Evolutionary conservation across 2,797 vertebrate genomes (phyloP).

Genomic region (Brachymystax lenok): DNA sequence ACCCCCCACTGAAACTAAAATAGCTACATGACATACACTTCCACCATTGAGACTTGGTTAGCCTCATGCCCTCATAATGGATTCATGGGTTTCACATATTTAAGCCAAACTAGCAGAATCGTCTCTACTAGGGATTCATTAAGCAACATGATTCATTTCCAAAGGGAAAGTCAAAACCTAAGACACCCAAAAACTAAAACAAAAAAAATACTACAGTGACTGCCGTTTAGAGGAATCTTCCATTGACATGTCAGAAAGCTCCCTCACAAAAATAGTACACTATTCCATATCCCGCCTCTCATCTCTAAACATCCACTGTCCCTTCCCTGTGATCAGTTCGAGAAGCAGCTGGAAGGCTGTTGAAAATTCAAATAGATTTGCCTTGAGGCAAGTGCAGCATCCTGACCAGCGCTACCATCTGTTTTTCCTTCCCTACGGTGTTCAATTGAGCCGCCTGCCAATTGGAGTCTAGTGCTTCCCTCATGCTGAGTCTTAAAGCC

Average conservation of each 20-base stretch:
- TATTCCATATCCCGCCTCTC: not conserved
- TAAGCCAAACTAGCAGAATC: not conserved
- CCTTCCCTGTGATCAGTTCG: constrained; percentile 6
- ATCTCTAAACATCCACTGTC: no score
- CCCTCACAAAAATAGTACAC: not conserved
- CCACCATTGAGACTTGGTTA: not conserved
- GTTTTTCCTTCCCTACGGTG: constrained; percentile 5
- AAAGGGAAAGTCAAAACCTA: not conserved
- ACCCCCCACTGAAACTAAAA: not conserved
- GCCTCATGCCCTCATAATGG: not conserved
- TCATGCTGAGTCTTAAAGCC: constrained; percentile 9
- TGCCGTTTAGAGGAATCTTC: not conserved
- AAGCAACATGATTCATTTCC: not conserved
- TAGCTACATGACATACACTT: not conserved
- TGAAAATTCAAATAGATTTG: constrained; percentile 12
- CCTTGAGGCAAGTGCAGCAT: constrained; percentile 5
- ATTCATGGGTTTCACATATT: not conserved
- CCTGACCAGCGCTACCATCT: constrained; percentile 9
- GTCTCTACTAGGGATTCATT: not conserved
- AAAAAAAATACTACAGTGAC: not conserved
- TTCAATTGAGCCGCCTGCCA: not conserved
- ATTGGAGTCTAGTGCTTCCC: not conserved
- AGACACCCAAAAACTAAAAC: not conserved
- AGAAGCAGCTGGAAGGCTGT: not conserved
- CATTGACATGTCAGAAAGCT: not conserved